Percentiles rank a stretch among this genome's conserved stretches.
Conservation (phyloP, 2,888 invertebrate species). For the Sinelater perroti region DNA sequence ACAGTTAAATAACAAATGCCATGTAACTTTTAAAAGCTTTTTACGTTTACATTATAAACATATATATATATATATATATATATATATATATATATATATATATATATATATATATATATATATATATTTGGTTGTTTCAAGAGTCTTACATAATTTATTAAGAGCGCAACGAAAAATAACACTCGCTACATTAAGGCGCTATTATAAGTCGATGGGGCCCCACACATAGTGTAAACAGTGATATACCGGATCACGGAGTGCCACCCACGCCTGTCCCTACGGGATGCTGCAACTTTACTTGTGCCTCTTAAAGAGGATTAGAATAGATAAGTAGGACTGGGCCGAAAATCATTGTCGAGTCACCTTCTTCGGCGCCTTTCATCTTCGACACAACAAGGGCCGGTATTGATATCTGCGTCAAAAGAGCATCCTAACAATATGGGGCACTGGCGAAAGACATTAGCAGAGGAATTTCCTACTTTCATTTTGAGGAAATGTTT, state of each 20-base stretch:
- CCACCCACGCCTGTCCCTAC: constrained; percentile 43
- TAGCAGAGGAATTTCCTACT: constrained; percentile 28
- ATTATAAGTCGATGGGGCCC: constrained; percentile 29
- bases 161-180: constrained; percentile 24
- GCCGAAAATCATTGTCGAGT: constrained; percentile 39
- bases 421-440: constrained; percentile 45
- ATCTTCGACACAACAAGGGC: constrained; percentile 29
- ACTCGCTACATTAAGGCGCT: constrained; percentile 14
- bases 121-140: too few relatives aligned
- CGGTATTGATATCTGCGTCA: constrained; percentile 48
- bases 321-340: constrained; percentile 41
- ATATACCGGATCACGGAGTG: constrained; percentile 18
- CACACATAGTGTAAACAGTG: constrained; percentile 32
- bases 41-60: too few relatives aligned
- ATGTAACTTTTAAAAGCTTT: too few relatives aligned
- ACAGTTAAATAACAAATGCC: too few relatives aligned
- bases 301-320: constrained; percentile 40
- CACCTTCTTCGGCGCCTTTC: constrained; percentile 34
- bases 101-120: too few relatives aligned
- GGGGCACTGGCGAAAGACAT: constrained; percentile 39
- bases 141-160: constrained; percentile 8
- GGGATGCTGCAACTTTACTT: constrained; percentile 39
- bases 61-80: too few relatives aligned
- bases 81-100: too few relatives aligned
- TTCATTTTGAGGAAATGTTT: constrained; percentile 27